Percentiles rank a stretch among this genome's conserved stretches.
Evolutionary conservation across 2,113 vertebrate genomes (phyloP).

Genomic region (Lipophrys pholis): DNA sequence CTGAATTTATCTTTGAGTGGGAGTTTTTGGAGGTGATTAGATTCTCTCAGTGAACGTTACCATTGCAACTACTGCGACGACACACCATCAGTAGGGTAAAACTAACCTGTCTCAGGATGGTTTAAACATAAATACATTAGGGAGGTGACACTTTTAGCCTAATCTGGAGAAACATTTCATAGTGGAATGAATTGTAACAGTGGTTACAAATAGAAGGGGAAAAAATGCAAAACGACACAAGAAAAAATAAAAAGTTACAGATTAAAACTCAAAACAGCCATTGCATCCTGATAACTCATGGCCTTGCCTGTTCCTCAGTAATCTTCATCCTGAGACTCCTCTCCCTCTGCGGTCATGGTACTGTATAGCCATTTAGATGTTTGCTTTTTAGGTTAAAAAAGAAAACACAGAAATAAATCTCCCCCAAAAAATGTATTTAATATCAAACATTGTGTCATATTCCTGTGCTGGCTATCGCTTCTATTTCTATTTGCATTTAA

Average conservation of each 20-base stretch:
- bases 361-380: too few relatives aligned
- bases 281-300: conserved; percentile 90
- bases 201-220: conserved; percentile 74
- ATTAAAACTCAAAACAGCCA: conserved; percentile 81
- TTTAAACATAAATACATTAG: conserved; percentile 48
- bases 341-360: conserved; percentile 98
- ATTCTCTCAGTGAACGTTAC: too few relatives aligned
- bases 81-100: too few relatives aligned
- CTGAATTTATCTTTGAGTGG: not conserved
- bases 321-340: conserved; percentile 98
- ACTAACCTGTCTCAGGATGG: too few relatives aligned
- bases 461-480: too few relatives aligned
- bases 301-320: conserved; percentile 95
- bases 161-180: conserved; percentile 78
- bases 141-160: conserved; percentile 83
- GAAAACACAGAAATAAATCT: too few relatives aligned
- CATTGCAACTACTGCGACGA: too few relatives aligned
- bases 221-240: not conserved
- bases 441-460: too few relatives aligned
- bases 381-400: too few relatives aligned
- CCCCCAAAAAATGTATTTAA: too few relatives aligned
- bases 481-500: too few relatives aligned
- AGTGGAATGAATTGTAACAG: conserved; percentile 91
- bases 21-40: not conserved
- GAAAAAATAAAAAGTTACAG: conserved; percentile 61